These are phyloP conservation scores for Rana temporaria DNA, from an alignment of 2,113 vertebrate genomes.

Conservation along the genomic window DNA sequence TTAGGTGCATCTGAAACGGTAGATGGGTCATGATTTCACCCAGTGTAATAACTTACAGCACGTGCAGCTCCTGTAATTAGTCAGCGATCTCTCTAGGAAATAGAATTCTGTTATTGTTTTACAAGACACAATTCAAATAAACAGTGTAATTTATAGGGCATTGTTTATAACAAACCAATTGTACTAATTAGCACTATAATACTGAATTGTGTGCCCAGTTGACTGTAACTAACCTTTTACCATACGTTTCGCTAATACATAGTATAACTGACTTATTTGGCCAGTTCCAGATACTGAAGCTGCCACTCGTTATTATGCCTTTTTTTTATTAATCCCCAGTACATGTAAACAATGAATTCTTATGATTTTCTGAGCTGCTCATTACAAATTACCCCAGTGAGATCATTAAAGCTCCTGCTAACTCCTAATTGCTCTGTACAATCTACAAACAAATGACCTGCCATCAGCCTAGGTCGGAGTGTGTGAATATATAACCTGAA, in stretches of 20 bases:
- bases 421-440: slow-evolving; percentile 41
- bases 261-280: neutral
- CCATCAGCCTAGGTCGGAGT: neutral
- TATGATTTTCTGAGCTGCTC: slow-evolving; percentile 23
- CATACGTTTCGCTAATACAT: slow-evolving; percentile 22
- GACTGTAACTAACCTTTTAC: slow-evolving; percentile 15
- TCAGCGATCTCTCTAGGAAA: neutral
- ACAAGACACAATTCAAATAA: neutral
- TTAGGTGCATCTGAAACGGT: neutral
- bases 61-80: neutral
- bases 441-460: slow-evolving; percentile 14
- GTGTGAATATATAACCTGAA: slow-evolving; percentile 4
- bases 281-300: neutral
- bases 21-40: neutral
- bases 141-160: neutral
- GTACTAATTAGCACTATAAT: slow-evolving; percentile 16
- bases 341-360: slow-evolving; percentile 41
- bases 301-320: slow-evolving; percentile 16
- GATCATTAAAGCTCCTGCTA: slow-evolving; percentile 35
- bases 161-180: neutral
- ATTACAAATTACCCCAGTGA: slow-evolving; percentile 44
- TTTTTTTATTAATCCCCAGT: slow-evolving; percentile 33
- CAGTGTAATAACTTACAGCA: slow-evolving; percentile 1
- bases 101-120: neutral
- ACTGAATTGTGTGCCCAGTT: slow-evolving; percentile 2